Evolutionary conservation across 2,888 invertebrate species (phyloP), one percentile per base, ranked within the genome.

Genomic region (Habrosyne pyritoides): DNA sequence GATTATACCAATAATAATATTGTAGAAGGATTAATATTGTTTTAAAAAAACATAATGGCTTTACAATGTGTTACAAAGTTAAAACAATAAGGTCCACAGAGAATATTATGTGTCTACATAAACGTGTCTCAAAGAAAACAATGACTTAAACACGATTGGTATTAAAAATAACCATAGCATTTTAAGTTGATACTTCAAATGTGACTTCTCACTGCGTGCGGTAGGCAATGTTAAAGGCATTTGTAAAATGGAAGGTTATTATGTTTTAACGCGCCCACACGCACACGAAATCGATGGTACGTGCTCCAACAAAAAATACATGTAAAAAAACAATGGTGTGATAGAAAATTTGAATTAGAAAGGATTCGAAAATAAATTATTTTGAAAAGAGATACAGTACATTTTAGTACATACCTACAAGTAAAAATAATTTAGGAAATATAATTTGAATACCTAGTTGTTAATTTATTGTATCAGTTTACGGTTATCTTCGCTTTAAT

Each of bases 101-200:
- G 75, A 80, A 75, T 72, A 75, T 73, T 73, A 66, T 61, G 66
- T 59, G 66, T 60, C 67, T 67, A 75, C 75, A 83, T 81, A 88
- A 87, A 84, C 81, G 80, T 84, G 85, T 87, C 84, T 78, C 76
- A 83, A 87, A 80, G 84, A 85, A 89, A 90, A 89, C 89, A 90
- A 86, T 87, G 86, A 79, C 64, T 69, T 72, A 79, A 77, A 82
- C 79, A 79, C 77, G 72, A 76, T 73, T 76, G 72, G 79, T 79
- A 82, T 86, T 85, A 86, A 87, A 80, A 88, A 86, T 86, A 88
- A 85, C 79, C 81, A 70, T 67, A 68, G 69, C 71, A 71, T 73
- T 65, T 81, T 79, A 79, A 84, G 84, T 81, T 76, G 84, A 74
- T 81, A 84, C 87, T 90, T 86, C 64, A 90, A 84, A 81, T 79